Base-by-base conservation (phyloP, 1,140 invertebrate species). In the Argopecten irradians region DNA sequence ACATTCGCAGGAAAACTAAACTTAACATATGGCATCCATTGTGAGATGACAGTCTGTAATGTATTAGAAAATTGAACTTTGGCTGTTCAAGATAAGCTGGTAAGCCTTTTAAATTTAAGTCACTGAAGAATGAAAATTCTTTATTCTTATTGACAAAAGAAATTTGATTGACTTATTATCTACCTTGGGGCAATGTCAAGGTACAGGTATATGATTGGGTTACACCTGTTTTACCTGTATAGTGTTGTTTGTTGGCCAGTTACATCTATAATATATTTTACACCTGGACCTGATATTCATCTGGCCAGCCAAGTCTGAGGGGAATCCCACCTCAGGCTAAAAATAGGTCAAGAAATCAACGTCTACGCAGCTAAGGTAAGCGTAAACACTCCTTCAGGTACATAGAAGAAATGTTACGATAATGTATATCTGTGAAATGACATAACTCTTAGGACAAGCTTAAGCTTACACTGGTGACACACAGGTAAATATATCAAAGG, bases 91-190 rank as follows among this genome's bases (percentile, higher is more conserved):
- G n/a, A n/a, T n/a, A n/a, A n/a, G n/a, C n/a, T n/a, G n/a, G n/a
- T n/a, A n/a, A n/a, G n/a, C n/a, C n/a, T n/a, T n/a, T n/a, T n/a
- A n/a, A n/a, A n/a, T n/a, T n/a, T n/a, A n/a, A n/a, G n/a, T n/a
- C n/a, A n/a, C n/a, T n/a, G n/a, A n/a, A n/a, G n/a, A n/a, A 71
- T 71, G n/a, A 28, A 71, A 71, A 71, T 46, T 46, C 55, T 71
- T 71, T 11, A 71, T 7, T 71, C 28, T 71, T 11, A 71, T 7
- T 71, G n/a, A 71, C 22, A 71, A 71, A 71, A 71, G 2, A 0
- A 71, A 71, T 28, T 11, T 71, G 19, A 28, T 71, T 71, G 55
- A n/a, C 55, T 71, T n/a, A 5, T 71, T 1, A 71, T 71, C 22
- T 3, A n/a, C 55, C 22, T 28, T 71, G 1, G 55, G n/a, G 55